Base-by-base conservation (phyloP, 2,113 vertebrate species). In the Myiopsitta monachus region DNA sequence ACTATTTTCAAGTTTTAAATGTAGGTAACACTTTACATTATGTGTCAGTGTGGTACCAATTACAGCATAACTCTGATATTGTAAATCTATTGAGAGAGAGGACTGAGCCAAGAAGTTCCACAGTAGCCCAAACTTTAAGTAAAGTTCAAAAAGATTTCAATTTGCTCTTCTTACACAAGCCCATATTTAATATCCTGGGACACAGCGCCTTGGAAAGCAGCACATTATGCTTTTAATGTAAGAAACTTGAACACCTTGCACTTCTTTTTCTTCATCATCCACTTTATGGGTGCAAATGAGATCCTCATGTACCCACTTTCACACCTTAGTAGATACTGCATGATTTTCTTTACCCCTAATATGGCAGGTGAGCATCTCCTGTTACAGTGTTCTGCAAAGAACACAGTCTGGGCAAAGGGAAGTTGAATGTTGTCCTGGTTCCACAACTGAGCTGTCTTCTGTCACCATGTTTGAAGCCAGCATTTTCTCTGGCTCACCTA, bases 1-100 rank as follows among this genome's bases (percentile, higher is more conserved):
- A 95, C 96, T 97, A 97, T 97, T 97, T 97, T 97, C 97, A 97
- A 95, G 96, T 97, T 96, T 97, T 97, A 97, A 97, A 97, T 93
- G 92, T 94, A 97, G 94, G 78, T 97, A 96, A 95, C 97, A 97
- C 96, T 97, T 97, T 96, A 96, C 97, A 91, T 96, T 94, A 97
- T 95, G 93, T 97, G 96, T 92, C 97, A 97, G 95, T 82, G 90
- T 78, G 83, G 93, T 95, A 96, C 95, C 96, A 96, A 97, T 96
- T 97, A 95, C 85, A 95, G 95, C 75, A 86, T 75, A 94, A 94
- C 78, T 83, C 78, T 73, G 81, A 93, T 83, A 90, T 43, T 64
- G 67, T 96, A 92, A 95, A 94, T 92, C 93, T 83, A 31, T 57
- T 86, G 87, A 87, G 52, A 94, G 39, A 88, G 39, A 90, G 22